These are phyloP conservation scores for Aphaenogaster floridana DNA, from an alignment of 1,140 invertebrate genomes.

Conservation along the genomic window DNA sequence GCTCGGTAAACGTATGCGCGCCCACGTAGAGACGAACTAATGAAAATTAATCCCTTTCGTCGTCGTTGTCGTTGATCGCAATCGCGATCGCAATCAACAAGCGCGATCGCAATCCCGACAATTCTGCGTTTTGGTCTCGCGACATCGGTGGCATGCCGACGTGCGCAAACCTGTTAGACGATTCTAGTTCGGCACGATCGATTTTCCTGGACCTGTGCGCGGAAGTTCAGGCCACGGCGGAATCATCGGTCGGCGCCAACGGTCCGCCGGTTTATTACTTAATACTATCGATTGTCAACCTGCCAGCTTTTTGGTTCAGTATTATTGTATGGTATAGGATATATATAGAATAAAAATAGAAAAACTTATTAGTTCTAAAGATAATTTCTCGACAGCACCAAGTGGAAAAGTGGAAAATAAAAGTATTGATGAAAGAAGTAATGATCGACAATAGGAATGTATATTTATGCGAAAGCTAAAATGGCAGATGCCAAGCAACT, in stretches of 20 bases:
- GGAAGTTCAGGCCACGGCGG: not conserved
- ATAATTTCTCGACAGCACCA: not conserved
- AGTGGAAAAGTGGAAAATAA: not conserved
- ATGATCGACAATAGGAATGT: not conserved
- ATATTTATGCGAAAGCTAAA: not conserved
- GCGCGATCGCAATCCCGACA: constrained; percentile 43
- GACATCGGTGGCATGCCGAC: constrained; percentile 2
- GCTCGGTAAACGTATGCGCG: constrained; percentile 28
- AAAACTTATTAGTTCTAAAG: not conserved
- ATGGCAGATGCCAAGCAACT: not conserved
- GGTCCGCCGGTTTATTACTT: not conserved
- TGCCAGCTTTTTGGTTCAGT: not conserved
- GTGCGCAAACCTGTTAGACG: not conserved
- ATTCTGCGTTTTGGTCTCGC: constrained; percentile 9
- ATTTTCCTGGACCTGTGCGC: constrained; percentile 1
- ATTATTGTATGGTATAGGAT: too few species aligned
- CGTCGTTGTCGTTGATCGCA: not conserved
- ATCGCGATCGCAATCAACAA: constrained; percentile 17
- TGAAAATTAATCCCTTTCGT: constrained; percentile 56
- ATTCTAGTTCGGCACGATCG: not conserved
- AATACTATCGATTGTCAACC: not conserved
- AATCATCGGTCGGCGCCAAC: not conserved
- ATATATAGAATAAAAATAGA: not conserved
- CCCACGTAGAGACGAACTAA: constrained; percentile 26
- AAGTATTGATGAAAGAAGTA: not conserved